A percentile compares a stretch with the other conserved stretches of the same genome.
phyloP scores from a whole-genome alignment of 2,113 vertebrate species.

The Dissostichus mawsoni region DNA sequence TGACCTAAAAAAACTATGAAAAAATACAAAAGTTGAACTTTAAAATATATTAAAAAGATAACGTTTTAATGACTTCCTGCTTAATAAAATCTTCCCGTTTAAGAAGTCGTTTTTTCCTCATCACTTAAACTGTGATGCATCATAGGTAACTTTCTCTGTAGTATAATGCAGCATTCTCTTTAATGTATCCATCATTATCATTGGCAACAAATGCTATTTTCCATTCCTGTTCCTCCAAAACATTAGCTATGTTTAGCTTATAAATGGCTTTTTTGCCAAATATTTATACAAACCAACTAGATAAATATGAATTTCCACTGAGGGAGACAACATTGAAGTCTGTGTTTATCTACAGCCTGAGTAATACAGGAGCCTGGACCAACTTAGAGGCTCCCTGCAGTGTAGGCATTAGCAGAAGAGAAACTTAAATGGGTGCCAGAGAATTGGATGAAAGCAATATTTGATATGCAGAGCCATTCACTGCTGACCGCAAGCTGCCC shows the following conservation, averaged over 20 bases:
- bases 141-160: neutral
- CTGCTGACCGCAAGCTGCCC: constrained; percentile 64
- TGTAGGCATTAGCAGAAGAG: constrained; percentile 46
- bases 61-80: neutral
- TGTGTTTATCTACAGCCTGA: constrained; percentile 13
- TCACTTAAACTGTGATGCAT: neutral
- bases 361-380: constrained; percentile 1
- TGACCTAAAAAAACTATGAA: too few relatives aligned
- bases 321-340: constrained; percentile 11
- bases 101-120: neutral
- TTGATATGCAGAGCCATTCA: constrained; percentile 69
- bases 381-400: constrained; percentile 28
- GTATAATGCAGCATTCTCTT: neutral
- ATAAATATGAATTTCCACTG: neutral
- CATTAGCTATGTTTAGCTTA: constrained; percentile 4
- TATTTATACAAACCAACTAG: neutral
- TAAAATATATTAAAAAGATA: neutral
- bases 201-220: neutral
- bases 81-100: neutral
- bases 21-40: neutral
- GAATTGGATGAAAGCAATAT: constrained; percentile 63
- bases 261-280: neutral
- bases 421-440: constrained; percentile 55
- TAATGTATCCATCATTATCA: neutral
- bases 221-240: neutral